These are phyloP conservation scores for Gnathonemus echidnorhynchus DNA, from an alignment of 2,113 vertebrate species.

Conservation along the genomic window DNA sequence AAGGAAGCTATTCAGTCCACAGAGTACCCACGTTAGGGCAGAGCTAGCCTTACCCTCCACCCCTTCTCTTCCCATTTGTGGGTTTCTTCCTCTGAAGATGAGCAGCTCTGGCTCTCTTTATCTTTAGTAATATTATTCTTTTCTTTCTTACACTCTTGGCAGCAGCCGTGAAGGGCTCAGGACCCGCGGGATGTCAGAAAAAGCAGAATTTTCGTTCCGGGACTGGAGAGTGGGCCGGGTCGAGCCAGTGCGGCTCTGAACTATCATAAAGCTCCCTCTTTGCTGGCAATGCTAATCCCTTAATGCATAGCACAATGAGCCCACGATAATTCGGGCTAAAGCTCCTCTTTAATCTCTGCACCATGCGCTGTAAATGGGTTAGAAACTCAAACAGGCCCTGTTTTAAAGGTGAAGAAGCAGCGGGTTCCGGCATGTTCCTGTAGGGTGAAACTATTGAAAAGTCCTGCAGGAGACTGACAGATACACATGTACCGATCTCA, in stretches of 20 bases:
- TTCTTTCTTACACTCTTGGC: background rate
- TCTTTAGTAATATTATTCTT: background rate
- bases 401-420: background rate
- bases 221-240: background rate
- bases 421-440: background rate
- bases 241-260: background rate
- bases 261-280: background rate
- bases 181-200: background rate
- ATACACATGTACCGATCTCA: background rate
- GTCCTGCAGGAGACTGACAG: background rate
- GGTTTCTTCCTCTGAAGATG: background rate
- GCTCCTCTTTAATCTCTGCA: background rate
- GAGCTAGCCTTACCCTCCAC: background rate
- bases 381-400: background rate
- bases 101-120: background rate
- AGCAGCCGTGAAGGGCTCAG: background rate
- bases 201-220: background rate
- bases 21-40: background rate
- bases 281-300: conserved; percentile 1
- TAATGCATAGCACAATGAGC: background rate
- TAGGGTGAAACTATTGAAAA: background rate
- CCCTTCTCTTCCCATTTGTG: background rate
- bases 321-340: background rate
- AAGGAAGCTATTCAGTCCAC: background rate
- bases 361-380: background rate